These are phyloP conservation scores for Pseudomugil gertrudae DNA, from an alignment of 2,797 vertebrate species.

Conservation along the genomic window DNA sequence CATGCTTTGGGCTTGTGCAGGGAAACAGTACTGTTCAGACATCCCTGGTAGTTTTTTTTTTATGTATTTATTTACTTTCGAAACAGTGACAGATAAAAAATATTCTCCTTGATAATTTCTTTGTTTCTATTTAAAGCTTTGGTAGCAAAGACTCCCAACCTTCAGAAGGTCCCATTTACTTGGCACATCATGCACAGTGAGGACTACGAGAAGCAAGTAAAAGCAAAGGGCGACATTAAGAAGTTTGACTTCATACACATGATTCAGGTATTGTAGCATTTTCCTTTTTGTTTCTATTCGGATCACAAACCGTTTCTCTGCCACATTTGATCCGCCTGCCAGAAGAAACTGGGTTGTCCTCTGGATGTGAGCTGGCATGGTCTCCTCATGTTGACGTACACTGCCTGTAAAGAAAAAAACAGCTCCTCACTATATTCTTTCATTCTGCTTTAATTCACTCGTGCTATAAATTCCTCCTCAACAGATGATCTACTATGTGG, in stretches of 20 bases:
- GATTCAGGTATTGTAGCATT: slow-evolving; percentile 84
- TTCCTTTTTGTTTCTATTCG: neutral
- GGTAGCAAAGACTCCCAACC: slow-evolving; percentile 79
- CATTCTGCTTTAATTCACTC: too few species aligned
- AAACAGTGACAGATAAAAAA: neutral
- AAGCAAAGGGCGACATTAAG: slow-evolving; percentile 76
- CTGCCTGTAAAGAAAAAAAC: neutral
- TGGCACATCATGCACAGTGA: slow-evolving; percentile 85
- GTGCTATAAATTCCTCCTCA: slow-evolving; percentile 2
- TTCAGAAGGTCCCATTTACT: slow-evolving; percentile 83
- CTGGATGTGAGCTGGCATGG: neutral
- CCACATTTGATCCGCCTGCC: neutral
- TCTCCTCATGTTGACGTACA: neutral
- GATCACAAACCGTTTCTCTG: neutral
- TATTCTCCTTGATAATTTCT: neutral
- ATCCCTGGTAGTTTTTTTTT: neutral
- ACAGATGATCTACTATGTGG: slow-evolving; percentile 90
- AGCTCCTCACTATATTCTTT: neutral
- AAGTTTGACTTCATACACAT: slow-evolving; percentile 92
- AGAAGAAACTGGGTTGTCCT: neutral
- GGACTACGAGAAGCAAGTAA: slow-evolving; percentile 78
- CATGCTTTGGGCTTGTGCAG: neutral
- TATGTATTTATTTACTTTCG: too few species aligned
- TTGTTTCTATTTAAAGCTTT: slow-evolving; percentile 43
- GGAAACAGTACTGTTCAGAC: neutral